phyloP scores from a whole-genome alignment of 2,888 invertebrate species.

The Noctuana brunneofusca region DNA sequence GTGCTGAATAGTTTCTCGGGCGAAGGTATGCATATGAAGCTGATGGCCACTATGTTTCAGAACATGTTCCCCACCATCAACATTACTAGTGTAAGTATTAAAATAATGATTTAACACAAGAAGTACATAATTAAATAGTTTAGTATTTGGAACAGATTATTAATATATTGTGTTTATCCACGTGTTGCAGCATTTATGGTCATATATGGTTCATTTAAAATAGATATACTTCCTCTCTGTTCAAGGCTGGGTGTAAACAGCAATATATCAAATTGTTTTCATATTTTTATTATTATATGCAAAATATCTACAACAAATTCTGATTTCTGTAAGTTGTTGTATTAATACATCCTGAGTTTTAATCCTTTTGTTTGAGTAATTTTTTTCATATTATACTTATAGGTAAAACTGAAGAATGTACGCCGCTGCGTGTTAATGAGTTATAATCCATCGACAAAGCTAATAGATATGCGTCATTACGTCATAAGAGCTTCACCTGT shows the following conservation, averaged over 20 bases:
- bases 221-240: too few relatives aligned
- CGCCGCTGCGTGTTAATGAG: conserved; percentile 95
- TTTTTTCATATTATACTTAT: conserved; percentile 56
- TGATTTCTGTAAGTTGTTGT: too few relatives aligned
- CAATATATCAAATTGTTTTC: too few relatives aligned
- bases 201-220: too few relatives aligned
- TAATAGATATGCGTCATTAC: conserved; percentile 97
- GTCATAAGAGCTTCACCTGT: conserved; percentile 96
- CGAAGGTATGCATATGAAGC: conserved; percentile 93
- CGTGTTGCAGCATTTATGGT: too few relatives aligned
- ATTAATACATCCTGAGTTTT: background rate
- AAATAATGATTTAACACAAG: background rate
- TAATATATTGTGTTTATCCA: too few relatives aligned
- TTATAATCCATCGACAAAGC: conserved; percentile 91
- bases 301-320: too few relatives aligned
- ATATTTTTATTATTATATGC: too few relatives aligned
- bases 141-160: too few relatives aligned
- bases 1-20: conserved; percentile 95
- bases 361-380: background rate
- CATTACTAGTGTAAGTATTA: conserved; percentile 88
- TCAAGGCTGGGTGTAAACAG: too few relatives aligned
- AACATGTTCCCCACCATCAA: conserved; percentile 99
- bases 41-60: conserved; percentile 98
- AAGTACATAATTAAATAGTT: too few relatives aligned
- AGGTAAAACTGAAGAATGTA: conserved; percentile 94